These are phyloP conservation scores for Bombus polaris DNA, from an alignment of 1,140 invertebrate species.

Conservation along the genomic window DNA sequence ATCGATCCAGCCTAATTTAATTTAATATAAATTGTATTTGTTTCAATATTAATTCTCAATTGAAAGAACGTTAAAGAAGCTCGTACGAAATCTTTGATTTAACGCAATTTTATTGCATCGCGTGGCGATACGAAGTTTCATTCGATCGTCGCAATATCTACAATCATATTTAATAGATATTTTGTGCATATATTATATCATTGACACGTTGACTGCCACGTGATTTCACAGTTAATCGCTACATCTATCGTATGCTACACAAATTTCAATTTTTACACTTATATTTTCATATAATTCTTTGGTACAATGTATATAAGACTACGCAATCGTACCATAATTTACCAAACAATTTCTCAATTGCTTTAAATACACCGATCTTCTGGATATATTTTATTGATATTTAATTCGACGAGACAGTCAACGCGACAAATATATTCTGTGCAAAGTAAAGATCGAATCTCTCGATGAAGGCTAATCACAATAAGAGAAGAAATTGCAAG, in stretches of 20 bases:
- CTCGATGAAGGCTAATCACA: neutral
- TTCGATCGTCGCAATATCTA: constrained; percentile 11
- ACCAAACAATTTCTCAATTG: neutral
- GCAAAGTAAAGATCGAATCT: constrained; percentile 18
- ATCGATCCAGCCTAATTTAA: neutral
- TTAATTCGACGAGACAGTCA: neutral
- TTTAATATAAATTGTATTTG: neutral
- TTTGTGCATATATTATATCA: constrained; percentile 6
- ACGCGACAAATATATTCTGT: constrained; percentile 5
- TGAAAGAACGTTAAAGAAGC: neutral
- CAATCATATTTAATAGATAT: constrained; percentile 7
- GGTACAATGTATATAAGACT: neutral
- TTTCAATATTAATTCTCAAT: neutral
- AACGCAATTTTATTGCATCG: constrained; percentile 17
- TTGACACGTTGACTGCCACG: neutral
- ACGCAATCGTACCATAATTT: neutral
- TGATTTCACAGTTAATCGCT: neutral
- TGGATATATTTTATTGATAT: neutral
- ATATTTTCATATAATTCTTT: neutral
- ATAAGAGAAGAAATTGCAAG: constrained; percentile 29
- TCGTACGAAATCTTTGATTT: neutral
- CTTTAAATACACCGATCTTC: neutral
- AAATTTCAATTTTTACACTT: neutral
- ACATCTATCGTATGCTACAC: neutral
- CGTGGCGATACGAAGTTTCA: constrained; percentile 1